Evolutionary conservation across 2,888 invertebrate genomes (phyloP), one percentile per base, ranked within the genome.

Genomic region (Epinotia nisella): DNA sequence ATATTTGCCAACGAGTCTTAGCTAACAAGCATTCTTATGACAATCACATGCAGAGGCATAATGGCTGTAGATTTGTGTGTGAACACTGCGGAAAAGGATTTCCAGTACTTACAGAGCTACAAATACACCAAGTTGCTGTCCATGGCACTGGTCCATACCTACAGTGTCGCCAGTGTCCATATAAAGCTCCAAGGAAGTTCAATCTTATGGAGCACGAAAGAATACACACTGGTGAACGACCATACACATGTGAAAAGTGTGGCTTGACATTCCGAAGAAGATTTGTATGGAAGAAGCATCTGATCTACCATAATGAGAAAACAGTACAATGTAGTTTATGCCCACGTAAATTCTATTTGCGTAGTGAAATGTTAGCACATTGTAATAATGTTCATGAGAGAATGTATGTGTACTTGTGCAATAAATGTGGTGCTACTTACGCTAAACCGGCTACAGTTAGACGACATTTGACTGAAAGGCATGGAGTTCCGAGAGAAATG

Each of bases 1-100:
- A 84, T 35, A 77, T 90, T 51, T 92, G 92, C 71, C 78, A 85
- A 1, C 89, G 86, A 78, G 80, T 82, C 0, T 78, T 92, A 41
- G 85, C 90, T 0, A 91, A 88, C 56, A 80, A 77, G 5, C 64
- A 80, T 1, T 88, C 91, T 0, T 91, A 85, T 24, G 78, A 84
- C 17, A 82, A 85, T 56, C 93, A 93, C 53, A 91, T 91, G 90
- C 87, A 90, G 78, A 80, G 88, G 1, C 93, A 92, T 61, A 88
- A 79, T 1, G 85, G 85, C 3, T 90, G 83, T 70, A 80, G 81
- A 51, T 92, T 76, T 19, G 91, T 93, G 2, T 93, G 93, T 45
- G 93, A 93, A 68, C 86, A 89, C 1, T 93, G 92, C 19, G 93
- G 88, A 0, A 90, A 88, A 83, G 90, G 88, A 0, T 92, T 88